Conservation (phyloP, 2,888 invertebrate species). For the Nasonia oneida region DNA sequence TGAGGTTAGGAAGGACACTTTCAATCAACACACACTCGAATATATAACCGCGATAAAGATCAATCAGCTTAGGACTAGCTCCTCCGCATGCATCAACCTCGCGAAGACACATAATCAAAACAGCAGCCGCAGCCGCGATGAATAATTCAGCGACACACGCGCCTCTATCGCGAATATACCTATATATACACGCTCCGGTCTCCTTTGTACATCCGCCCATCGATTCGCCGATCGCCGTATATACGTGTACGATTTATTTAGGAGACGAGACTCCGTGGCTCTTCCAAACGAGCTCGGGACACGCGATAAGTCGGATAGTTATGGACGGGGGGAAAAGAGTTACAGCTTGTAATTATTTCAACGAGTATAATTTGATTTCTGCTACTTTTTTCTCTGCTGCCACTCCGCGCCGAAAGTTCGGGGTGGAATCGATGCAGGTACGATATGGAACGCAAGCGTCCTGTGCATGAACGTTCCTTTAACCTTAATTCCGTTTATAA, state of each 20-base stretch:
- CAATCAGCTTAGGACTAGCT: not conserved
- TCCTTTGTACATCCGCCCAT: not conserved
- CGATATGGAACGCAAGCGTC: too few relatives aligned
- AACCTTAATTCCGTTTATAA: too few relatives aligned
- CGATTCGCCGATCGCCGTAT: conserved; percentile 3
- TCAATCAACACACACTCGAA: not conserved
- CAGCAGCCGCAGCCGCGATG: conserved; percentile 2
- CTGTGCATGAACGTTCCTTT: too few relatives aligned
- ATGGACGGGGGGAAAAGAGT: conserved; percentile 1
- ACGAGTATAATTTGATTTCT: conserved; percentile 37
- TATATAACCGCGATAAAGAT: not conserved
- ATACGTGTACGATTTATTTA: conserved; percentile 38
- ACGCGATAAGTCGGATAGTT: conserved; percentile 33
- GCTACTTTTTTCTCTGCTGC: not conserved
- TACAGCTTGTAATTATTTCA: conserved; percentile 33
- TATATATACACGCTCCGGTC: not conserved
- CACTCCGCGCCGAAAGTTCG: not conserved
- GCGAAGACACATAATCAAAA: not conserved
- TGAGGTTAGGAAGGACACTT: too few relatives aligned
- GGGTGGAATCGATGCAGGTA: not conserved
- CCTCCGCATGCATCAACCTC: too few relatives aligned
- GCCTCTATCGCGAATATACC: not conserved
- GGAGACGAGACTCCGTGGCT: conserved; percentile 23
- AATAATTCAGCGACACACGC: conserved; percentile 5
- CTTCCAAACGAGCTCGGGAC: conserved; percentile 38